Evolutionary conservation across 2,113 vertebrate genomes (phyloP), one percentile per base, ranked within the genome.

Genomic region (Carassius gibelio): DNA sequence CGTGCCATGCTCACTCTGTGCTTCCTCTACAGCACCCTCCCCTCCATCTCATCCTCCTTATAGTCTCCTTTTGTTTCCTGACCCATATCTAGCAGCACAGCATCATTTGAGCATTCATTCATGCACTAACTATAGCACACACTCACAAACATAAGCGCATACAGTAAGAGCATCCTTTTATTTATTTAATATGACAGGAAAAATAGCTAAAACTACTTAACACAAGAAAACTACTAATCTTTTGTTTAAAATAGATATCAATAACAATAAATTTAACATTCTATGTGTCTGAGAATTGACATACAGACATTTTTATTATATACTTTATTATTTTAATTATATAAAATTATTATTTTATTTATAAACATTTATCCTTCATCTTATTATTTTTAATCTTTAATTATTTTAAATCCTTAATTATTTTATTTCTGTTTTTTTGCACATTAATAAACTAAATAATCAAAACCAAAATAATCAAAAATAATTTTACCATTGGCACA

Each of bases 61-160:
- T 75, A 26, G 64, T 26, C 74, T 77, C 57, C 8, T 9, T 68
- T 21, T 85, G 84, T 36, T 80, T 79, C 42, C 78, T 86, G 84
- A 66, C 84, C 84, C 72, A 86, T 23, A 86, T 86, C 78, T 55
- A n/a, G 34, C 26, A 66, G 26, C 45, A 81, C 59, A 85, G 74
- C 38, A 45, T 45, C 42, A 2, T 10, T 45, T 45, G 42, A 45
- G 42, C 8, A 75, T 34, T 62, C 82, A 84, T 45, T 74, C 82
- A 83, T 72, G 66, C 21, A 0, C 36, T 68, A 34, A 77, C 42
- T 3, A 36, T 62, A 62, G 3, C 48, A 38, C 75, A 79, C 30
- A 42, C 75, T 71, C 5, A 38, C 48, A 86, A 62, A 83, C 57
- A 78, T 34, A 15, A 64, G 34, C 48, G 9, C 19, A 26, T 75